Evolutionary conservation across 2,113 vertebrate genomes (phyloP).

Genomic region (Onychorhynchus coronatus): DNA sequence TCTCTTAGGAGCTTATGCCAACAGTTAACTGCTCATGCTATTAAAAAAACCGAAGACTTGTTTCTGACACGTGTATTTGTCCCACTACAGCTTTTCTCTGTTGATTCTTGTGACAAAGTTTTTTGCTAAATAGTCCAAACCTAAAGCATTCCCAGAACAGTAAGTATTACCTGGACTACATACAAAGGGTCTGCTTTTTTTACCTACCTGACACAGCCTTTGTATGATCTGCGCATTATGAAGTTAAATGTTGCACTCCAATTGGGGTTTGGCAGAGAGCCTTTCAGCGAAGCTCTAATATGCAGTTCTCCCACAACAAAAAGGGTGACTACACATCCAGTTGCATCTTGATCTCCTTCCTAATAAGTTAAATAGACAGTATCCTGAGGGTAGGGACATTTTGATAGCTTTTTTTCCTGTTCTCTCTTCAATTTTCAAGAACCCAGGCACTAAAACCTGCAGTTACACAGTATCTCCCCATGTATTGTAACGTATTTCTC

Average conservation of each 20-base stretch:
- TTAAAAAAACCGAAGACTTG: not conserved
- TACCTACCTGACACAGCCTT: not conserved
- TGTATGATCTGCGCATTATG: not conserved
- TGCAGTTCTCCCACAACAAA: not conserved
- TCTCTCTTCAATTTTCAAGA: not conserved
- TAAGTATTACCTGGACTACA: not conserved
- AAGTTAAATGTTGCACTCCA: not conserved
- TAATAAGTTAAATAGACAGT: not conserved
- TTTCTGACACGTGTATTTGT: not conserved
- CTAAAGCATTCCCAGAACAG: not conserved
- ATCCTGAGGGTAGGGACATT: not conserved
- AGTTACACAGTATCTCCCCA: not conserved
- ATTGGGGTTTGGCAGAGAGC: not conserved
- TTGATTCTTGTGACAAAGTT: not conserved
- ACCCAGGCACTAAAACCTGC: not conserved
- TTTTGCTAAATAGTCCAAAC: not conserved
- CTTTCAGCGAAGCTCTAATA: not conserved
- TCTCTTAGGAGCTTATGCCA: not conserved
- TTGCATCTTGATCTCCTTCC: not conserved
- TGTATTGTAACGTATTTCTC: not conserved
- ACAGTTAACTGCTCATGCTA: not conserved
- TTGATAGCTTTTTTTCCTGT: not conserved
- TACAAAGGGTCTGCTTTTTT: not conserved
- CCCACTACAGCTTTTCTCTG: not conserved
- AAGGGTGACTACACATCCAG: not conserved